Base-by-base conservation (phyloP, 1,140 invertebrate genomes). In the Bombus waltoni region DNA sequence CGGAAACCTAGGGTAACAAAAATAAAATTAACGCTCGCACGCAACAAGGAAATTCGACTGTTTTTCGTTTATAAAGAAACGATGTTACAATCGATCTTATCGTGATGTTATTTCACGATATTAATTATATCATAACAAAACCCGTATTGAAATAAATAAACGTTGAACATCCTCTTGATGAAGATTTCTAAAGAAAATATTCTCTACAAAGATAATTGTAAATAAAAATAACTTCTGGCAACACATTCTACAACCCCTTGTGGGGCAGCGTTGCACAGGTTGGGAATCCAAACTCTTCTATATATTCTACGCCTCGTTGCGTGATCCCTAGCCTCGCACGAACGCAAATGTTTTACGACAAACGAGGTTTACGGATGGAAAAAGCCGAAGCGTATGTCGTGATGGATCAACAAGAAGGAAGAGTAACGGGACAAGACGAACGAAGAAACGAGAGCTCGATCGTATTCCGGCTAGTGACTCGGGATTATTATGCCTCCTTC, bases 311-410 rank as follows among this genome's bases (percentile, higher is more conserved):
- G 57, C 3, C 35, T 3, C 28, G 38, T 77, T 62, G 75, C 57
- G 38, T 42, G 75, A 78, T 78, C 38, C 75, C 8, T 25, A 35
- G 38, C 42, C 25, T 40, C 40, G 40, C n/a, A 18, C 22, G 75
- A 32, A 73, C 80, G 83, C 85, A 83, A 87, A 88, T 87, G 82
- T 89, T 92, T 91, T 90, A 91, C 66, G 89, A 88, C 82, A 74
- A 91, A 90, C 75, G 72, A 80, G 85, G 77, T 90, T 91, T 91
- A 90, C 84, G 71, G 83, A 71, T 75, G 11, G 79, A 83, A 73
- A 86, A 74, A 81, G 59, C n/a, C n/a, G 71, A 86, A 68, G 75
- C 4, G 40, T 47, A 59, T 62, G 68, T 53, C 35, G 70, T 35
- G 47, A 42, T 65, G 62, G 44, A 40, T 62, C 40, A 42, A 40